Percentiles rank a stretch among this genome's conserved stretches.
Conservation (phyloP, 2,113 vertebrate species). For the Notothenia rossii region DNA sequence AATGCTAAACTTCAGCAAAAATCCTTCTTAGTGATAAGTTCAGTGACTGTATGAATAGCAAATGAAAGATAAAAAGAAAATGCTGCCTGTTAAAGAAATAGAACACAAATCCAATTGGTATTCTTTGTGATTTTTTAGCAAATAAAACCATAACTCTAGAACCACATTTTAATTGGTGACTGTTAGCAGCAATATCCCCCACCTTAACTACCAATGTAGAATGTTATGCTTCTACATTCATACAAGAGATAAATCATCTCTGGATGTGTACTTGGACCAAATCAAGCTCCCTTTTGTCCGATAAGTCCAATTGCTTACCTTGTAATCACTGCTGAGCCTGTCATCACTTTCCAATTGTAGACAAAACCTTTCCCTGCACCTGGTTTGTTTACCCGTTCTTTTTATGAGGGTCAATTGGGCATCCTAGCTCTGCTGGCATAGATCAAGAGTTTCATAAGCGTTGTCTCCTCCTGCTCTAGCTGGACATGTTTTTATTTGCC, state of each 20-base stretch:
- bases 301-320: slow-evolving; percentile 35
- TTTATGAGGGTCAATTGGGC: slow-evolving; percentile 63
- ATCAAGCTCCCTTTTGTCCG: slow-evolving; percentile 32
- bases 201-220: slow-evolving; percentile 13
- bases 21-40: too few relatives aligned
- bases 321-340: slow-evolving; percentile 36
- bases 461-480: slow-evolving; percentile 35
- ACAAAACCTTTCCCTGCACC: slow-evolving; percentile 42
- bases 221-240: slow-evolving; percentile 5
- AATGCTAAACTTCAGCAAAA: too few relatives aligned
- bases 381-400: slow-evolving; percentile 56
- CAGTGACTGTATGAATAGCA: too few relatives aligned
- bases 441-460: slow-evolving; percentile 47
- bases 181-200: too few relatives aligned
- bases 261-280: slow-evolving; percentile 23
- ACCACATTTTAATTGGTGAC: too few relatives aligned
- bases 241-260: not conserved
- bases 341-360: slow-evolving; percentile 55
- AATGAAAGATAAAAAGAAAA: too few relatives aligned
- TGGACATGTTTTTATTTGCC: slow-evolving; percentile 46
- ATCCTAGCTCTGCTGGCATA: slow-evolving; percentile 48
- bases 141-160: too few relatives aligned
- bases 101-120: too few relatives aligned
- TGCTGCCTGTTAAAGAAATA: too few relatives aligned
- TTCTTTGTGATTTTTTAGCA: too few relatives aligned